Evolutionary conservation across 2,888 invertebrate genomes (phyloP).

Genomic region (Caradrina clavipalpis): DNA sequence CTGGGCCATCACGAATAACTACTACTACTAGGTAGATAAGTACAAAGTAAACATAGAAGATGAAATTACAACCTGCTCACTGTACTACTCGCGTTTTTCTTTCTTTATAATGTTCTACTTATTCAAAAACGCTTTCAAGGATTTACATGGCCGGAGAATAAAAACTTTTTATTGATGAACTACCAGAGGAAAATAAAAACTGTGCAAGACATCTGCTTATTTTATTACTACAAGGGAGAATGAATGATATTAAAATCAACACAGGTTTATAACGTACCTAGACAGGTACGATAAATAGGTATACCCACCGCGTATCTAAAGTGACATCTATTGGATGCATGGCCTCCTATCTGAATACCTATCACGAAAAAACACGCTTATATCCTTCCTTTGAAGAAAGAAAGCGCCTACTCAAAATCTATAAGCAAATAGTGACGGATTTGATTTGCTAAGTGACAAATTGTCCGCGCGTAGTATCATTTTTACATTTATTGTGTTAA

Average conservation of each 20-base stretch:
- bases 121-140: slow-evolving; percentile 27
- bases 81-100: neutral
- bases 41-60: neutral
- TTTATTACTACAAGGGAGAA: slow-evolving; percentile 6
- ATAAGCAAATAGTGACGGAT: slow-evolving; percentile 20
- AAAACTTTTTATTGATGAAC: slow-evolving; percentile 27
- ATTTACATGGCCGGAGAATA: slow-evolving; percentile 33
- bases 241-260: slow-evolving; percentile 36
- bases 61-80: neutral
- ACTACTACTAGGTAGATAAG: neutral
- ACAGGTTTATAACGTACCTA: slow-evolving; percentile 38
- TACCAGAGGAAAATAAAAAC: slow-evolving; percentile 11
- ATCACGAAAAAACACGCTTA: too few relatives aligned
- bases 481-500: neutral
- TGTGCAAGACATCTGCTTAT: slow-evolving; percentile 47
- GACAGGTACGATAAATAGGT: neutral
- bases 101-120: slow-evolving; percentile 2
- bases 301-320: too few relatives aligned
- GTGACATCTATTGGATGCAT: too few relatives aligned
- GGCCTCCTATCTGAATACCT: too few relatives aligned
- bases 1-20: too few relatives aligned
- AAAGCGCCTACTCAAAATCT: slow-evolving; percentile 18
- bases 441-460: neutral
- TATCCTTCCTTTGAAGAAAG: too few relatives aligned
- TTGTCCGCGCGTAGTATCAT: too few relatives aligned